Percentiles rank a stretch among this genome's conserved stretches.
Conservation (phyloP, 2,113 vertebrate genomes). For the Nothobranchius kuhntae region DNA sequence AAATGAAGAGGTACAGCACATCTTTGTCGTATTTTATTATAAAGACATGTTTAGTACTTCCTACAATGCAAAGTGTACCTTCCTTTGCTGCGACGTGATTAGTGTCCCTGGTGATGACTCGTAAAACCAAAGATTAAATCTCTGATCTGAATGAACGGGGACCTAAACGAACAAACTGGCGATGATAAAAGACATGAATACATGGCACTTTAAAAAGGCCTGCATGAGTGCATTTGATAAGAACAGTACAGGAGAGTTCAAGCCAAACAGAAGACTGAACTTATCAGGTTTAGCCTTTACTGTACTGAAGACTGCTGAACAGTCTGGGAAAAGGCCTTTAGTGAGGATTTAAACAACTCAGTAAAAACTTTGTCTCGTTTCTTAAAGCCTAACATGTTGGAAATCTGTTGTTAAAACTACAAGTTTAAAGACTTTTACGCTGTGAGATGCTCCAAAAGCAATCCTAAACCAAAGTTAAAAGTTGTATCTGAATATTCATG, state of each 20-base stretch:
- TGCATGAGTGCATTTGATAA: slow-evolving; percentile 18
- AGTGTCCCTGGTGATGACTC: slow-evolving; percentile 47
- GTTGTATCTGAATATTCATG: slow-evolving; percentile 28
- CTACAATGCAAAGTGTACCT: slow-evolving; percentile 41
- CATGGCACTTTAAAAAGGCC: slow-evolving; percentile 11
- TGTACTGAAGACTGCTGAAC: slow-evolving; percentile 33
- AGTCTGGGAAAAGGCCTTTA: slow-evolving; percentile 41
- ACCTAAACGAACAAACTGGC: slow-evolving; percentile 13
- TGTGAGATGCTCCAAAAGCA: slow-evolving; percentile 29
- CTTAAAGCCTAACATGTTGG: not conserved
- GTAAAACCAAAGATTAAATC: slow-evolving; percentile 4
- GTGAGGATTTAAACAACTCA: slow-evolving; percentile 8
- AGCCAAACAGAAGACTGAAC: not conserved
- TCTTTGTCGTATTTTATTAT: slow-evolving; percentile 45
- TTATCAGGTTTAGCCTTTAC: slow-evolving; percentile 31
- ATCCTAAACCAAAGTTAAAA: slow-evolving; percentile 30
- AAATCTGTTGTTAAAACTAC: not conserved
- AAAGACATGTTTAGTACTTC: slow-evolving; percentile 54
- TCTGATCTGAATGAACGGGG: slow-evolving; percentile 16
- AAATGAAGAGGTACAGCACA: too few species aligned
- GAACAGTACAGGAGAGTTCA: slow-evolving; percentile 10
- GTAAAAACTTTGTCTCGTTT: not conserved
- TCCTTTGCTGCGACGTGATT: slow-evolving; percentile 70
- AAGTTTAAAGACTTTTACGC: not conserved
- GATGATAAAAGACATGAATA: slow-evolving; percentile 19